phyloP scores from a whole-genome alignment of 2,888 invertebrate species.

The Drosophila demipolita region DNA sequence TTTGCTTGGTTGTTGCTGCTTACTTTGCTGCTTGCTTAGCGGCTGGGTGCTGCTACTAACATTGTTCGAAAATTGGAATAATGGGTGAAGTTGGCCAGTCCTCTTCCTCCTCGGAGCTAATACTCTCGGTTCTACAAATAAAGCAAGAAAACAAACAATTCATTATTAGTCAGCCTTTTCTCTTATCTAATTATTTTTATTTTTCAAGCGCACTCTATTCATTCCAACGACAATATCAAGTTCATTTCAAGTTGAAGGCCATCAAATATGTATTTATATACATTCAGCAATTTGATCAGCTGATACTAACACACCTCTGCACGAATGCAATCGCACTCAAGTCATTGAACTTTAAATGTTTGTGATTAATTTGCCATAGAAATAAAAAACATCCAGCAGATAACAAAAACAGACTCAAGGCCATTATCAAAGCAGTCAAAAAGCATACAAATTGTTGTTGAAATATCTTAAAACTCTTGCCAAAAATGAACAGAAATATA shows the following conservation, averaged over 20 bases:
- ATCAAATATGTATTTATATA: neutral
- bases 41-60: conserved; percentile 78
- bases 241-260: conserved; percentile 56
- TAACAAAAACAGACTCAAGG: conserved; percentile 32
- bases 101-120: conserved; percentile 86
- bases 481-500: conserved; percentile 18
- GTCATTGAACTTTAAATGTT: conserved; percentile 60
- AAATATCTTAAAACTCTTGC: conserved; percentile 38
- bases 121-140: conserved; percentile 87
- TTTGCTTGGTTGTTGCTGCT: conserved; percentile 53
- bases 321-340: conserved; percentile 50
- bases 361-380: conserved; percentile 48
- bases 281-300: conserved; percentile 29
- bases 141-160: neutral
- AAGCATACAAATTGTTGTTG: neutral
- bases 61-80: conserved; percentile 86
- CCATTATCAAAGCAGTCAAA: conserved; percentile 14
- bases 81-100: conserved; percentile 89
- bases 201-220: neutral
- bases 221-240: neutral
- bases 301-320: conserved; percentile 48
- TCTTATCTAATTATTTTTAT: neutral
- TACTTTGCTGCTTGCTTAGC: conserved; percentile 14
- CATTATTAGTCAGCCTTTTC: conserved; percentile 3
- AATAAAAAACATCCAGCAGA: conserved; percentile 22